phyloP scores from a whole-genome alignment of 2,888 invertebrate genomes.

The Amphipoea lucens region DNA sequence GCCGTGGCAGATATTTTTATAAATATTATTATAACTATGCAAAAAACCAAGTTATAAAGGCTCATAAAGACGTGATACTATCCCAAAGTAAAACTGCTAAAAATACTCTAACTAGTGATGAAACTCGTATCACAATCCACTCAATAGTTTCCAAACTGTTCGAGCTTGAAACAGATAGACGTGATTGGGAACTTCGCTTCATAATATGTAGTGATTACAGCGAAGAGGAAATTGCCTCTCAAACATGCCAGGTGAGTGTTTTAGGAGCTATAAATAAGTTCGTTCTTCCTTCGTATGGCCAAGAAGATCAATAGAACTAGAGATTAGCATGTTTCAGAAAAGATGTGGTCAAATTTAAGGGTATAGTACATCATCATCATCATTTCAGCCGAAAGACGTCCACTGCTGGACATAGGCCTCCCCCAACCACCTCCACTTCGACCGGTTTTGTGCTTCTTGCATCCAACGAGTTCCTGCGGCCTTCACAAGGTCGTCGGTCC shows the following conservation, averaged over 20 bases:
- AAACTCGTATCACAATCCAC: constrained; percentile 29
- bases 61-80: neutral
- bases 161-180: constrained; percentile 32
- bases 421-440: too few species aligned
- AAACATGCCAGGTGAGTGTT: constrained; percentile 26
- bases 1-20: too few species aligned
- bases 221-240: constrained; percentile 41
- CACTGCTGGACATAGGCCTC: too few species aligned
- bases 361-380: too few species aligned
- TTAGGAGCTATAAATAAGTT: neutral
- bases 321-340: too few species aligned
- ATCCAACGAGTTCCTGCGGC: too few species aligned
- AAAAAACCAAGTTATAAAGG: too few species aligned
- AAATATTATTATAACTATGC: too few species aligned
- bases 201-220: constrained; percentile 46
- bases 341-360: too few species aligned
- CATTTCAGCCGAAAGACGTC: too few species aligned
- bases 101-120: constrained; percentile 3
- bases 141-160: constrained; percentile 29
- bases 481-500: too few species aligned
- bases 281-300: neutral
- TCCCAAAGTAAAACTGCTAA: neutral
- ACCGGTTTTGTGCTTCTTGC: too few species aligned
- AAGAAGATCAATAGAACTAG: neutral
- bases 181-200: constrained; percentile 40